Evolutionary conservation across 2,797 vertebrate species (phyloP).

Genomic region (Martes flavigula): DNA sequence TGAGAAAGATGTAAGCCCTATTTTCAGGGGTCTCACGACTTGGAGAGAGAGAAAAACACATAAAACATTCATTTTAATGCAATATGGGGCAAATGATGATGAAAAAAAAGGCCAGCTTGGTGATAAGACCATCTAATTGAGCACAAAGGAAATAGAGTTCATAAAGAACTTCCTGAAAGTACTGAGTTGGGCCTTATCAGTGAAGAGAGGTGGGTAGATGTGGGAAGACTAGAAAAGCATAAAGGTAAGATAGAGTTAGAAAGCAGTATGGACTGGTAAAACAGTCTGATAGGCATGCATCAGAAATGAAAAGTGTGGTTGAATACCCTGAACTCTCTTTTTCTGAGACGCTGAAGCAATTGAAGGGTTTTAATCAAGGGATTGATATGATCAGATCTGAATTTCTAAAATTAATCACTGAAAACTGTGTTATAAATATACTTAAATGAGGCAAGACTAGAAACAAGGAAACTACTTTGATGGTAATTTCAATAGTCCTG

Average conservation of each 20-base stretch:
- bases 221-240: background rate
- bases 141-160: background rate
- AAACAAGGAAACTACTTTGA: background rate
- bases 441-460: background rate
- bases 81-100: background rate
- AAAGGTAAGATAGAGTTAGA: background rate
- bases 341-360: background rate
- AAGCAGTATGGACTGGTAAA: background rate
- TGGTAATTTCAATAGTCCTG: background rate
- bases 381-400: background rate
- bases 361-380: background rate
- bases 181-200: background rate
- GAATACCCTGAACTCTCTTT: background rate
- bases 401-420: constrained; percentile 14
- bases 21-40: background rate
- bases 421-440: background rate
- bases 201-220: background rate
- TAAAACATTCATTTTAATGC: background rate
- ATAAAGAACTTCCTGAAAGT: background rate
- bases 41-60: background rate
- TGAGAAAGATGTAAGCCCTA: background rate
- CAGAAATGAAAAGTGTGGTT: background rate
- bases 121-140: background rate
- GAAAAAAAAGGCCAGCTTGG: background rate
- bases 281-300: background rate